Conservation (phyloP, 53 echinoderm and acorn worm genomes). For the Zoroaster sp. region DNA sequence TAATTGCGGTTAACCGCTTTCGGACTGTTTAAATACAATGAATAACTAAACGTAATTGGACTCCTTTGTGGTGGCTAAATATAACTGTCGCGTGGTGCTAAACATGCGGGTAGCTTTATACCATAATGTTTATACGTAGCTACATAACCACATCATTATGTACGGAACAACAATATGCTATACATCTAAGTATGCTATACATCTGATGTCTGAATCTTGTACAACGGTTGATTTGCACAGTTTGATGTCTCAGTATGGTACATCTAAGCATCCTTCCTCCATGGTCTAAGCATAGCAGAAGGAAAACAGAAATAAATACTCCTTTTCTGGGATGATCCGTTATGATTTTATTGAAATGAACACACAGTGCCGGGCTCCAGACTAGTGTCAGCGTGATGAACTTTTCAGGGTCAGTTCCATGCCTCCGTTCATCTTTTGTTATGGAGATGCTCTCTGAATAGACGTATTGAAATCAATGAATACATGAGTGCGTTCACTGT, state of each 20-base stretch:
- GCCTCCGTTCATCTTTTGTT: constrained; percentile 20
- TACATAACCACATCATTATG: neutral
- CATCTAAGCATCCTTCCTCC: too few species aligned
- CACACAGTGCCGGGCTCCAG: neutral
- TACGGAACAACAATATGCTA: neutral
- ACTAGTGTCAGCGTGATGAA: neutral
- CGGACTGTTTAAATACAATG: neutral
- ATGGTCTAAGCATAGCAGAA: too few species aligned
- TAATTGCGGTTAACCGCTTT: neutral
- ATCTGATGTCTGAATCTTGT: neutral
- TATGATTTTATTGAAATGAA: too few species aligned
- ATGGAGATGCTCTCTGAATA: constrained; percentile 5
- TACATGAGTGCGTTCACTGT: neutral
- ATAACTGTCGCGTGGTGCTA: neutral
- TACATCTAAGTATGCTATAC: too few species aligned
- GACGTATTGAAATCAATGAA: neutral
- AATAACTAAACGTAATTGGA: neutral
- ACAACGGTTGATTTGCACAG: too few species aligned
- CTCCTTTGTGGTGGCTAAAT: neutral
- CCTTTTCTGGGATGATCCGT: too few species aligned
- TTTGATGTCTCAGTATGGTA: too few species aligned
- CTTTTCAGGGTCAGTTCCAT: neutral
- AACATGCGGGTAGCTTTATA: neutral
- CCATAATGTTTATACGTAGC: neutral
- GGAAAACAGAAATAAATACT: too few species aligned